These are phyloP conservation scores for Sturmia bella DNA, from an alignment of 2,888 invertebrate genomes.

Conservation along the genomic window DNA sequence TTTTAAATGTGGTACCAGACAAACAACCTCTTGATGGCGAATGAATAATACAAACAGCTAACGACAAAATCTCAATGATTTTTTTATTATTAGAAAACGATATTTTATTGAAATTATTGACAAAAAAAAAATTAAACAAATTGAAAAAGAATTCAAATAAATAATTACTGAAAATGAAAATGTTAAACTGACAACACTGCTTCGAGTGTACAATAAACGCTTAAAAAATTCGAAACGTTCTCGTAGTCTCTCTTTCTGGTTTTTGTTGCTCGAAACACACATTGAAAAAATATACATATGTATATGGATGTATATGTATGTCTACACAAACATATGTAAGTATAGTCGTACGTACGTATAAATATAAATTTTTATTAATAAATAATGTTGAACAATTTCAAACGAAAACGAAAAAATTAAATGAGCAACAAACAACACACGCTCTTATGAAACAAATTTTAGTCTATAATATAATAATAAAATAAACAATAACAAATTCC, in stretches of 20 bases:
- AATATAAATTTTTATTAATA: conserved; percentile 18
- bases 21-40: too few species aligned
- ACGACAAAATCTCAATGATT: too few species aligned
- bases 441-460: conserved; percentile 61
- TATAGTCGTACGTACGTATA: background rate
- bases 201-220: background rate
- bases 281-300: conserved; percentile 1
- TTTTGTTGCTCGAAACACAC: conserved; percentile 27
- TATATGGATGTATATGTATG: background rate
- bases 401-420: conserved; percentile 42
- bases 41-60: too few species aligned
- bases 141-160: too few species aligned
- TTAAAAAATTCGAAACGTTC: background rate
- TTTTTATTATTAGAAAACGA: too few species aligned
- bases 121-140: too few species aligned
- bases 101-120: too few species aligned
- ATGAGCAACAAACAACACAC: conserved; percentile 46
- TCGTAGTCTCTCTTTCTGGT: conserved; percentile 9
- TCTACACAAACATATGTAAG: background rate
- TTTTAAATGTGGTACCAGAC: too few species aligned
- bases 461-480: conserved; percentile 42
- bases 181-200: background rate
- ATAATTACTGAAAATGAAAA: background rate
- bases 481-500: conserved; percentile 61
- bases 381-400: conserved; percentile 50